Percentiles rank a stretch among this genome's conserved stretches.
Evolutionary conservation across 1,140 invertebrate genomes (phyloP).

Genomic region (Teleopsis dalmanni): DNA sequence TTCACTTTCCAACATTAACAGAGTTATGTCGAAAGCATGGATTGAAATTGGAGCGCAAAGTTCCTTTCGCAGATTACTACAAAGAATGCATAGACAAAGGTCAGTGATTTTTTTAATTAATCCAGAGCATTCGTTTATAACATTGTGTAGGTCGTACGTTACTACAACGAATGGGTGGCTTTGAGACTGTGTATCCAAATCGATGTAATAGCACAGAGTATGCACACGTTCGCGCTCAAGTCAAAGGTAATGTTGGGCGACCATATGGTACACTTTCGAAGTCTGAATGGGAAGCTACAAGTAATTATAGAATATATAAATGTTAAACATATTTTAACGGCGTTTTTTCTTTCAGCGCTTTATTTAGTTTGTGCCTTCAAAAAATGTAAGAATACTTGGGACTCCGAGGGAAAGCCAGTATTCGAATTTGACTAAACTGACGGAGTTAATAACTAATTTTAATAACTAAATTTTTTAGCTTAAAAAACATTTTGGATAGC

Average conservation of each 20-base stretch:
- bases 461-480: background rate
- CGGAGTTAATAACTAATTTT: background rate
- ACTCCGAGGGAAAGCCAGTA: conserved; percentile 53
- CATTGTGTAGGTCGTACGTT: conserved; percentile 45
- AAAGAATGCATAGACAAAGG: conserved; percentile 57
- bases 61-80: conserved; percentile 76
- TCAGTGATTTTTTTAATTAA: conserved; percentile 16
- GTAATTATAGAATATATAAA: conserved; percentile 49
- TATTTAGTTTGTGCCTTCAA: conserved; percentile 80
- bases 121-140: background rate
- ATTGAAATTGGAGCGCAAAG: conserved; percentile 66
- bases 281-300: conserved; percentile 89
- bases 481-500: background rate
- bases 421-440: conserved; percentile 41
- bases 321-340: background rate
- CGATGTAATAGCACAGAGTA: conserved; percentile 59
- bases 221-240: conserved; percentile 51
- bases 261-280: conserved; percentile 75
- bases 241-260: conserved; percentile 22
- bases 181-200: conserved; percentile 59
- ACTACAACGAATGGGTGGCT: conserved; percentile 66
- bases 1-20: conserved; percentile 80
- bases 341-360: conserved; percentile 57
- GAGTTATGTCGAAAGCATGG: conserved; percentile 77
- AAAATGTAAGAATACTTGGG: conserved; percentile 63